phyloP scores from a whole-genome alignment of 2,113 vertebrate species.

The Serinus canaria region DNA sequence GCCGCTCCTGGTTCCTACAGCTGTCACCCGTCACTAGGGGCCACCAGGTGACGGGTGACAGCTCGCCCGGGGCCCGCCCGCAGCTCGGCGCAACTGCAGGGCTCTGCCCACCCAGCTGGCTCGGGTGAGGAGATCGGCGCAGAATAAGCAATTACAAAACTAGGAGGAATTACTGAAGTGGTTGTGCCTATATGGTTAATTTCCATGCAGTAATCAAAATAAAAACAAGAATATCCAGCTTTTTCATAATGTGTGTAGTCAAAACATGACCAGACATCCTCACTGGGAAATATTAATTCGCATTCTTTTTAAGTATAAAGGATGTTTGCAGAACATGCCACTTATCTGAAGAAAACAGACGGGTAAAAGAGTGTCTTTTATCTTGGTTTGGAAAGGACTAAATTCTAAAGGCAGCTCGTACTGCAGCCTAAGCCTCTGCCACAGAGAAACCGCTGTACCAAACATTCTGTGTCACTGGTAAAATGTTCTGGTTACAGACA shows the following conservation, averaged over 20 bases:
- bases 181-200: not conserved
- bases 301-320: not conserved
- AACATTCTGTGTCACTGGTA: not conserved
- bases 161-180: not conserved
- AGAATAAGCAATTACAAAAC: too few relatives aligned
- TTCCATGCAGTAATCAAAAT: not conserved
- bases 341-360: not conserved
- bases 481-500: not conserved
- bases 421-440: not conserved
- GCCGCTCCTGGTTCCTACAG: not conserved
- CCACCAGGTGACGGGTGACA: too few relatives aligned
- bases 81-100: rapidly evolving
- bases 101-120: not conserved
- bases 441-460: not conserved
- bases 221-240: not conserved
- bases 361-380: not conserved
- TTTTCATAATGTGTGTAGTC: not conserved
- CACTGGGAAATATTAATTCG: not conserved
- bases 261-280: not conserved
- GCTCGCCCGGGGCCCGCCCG: too few relatives aligned
- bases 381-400: not conserved
- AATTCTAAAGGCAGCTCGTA: not conserved
- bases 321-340: not conserved
- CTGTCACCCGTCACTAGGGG: not conserved
- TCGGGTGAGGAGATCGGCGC: too few relatives aligned